Percentiles rank a stretch among this genome's conserved stretches.
phyloP scores from a whole-genome alignment of 2,113 vertebrate species.

The Cyanoderma ruficeps region DNA sequence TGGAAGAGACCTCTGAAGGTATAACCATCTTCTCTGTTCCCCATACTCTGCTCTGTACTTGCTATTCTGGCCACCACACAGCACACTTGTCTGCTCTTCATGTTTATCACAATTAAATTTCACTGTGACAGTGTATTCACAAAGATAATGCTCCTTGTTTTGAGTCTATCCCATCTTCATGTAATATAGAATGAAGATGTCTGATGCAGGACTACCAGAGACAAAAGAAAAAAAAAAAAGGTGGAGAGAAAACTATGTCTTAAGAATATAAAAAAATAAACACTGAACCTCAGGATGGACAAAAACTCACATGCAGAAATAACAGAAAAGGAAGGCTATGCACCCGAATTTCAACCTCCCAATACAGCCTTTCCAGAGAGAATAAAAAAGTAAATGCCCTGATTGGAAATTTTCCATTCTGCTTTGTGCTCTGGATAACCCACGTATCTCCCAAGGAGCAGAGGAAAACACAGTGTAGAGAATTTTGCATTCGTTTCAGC shows the following conservation, averaged over 20 bases:
- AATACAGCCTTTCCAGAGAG: background rate
- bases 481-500: background rate
- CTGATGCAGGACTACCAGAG: background rate
- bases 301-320: background rate
- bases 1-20: background rate
- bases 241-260: background rate
- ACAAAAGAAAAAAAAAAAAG: fast-evolving
- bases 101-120: background rate
- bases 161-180: background rate
- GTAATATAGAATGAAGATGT: background rate
- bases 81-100: background rate
- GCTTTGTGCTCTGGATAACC: background rate
- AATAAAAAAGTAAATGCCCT: background rate
- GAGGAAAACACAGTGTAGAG: background rate
- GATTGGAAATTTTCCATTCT: background rate
- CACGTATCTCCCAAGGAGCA: background rate
- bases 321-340: background rate
- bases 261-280: background rate
- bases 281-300: background rate
- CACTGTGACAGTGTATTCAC: background rate
- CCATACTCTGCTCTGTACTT: background rate
- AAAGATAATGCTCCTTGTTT: background rate
- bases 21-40: background rate
- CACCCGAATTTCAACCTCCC: background rate
- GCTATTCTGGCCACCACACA: background rate